Conservation (phyloP, 2,113 vertebrate genomes). For the Tichodroma muraria region DNA sequence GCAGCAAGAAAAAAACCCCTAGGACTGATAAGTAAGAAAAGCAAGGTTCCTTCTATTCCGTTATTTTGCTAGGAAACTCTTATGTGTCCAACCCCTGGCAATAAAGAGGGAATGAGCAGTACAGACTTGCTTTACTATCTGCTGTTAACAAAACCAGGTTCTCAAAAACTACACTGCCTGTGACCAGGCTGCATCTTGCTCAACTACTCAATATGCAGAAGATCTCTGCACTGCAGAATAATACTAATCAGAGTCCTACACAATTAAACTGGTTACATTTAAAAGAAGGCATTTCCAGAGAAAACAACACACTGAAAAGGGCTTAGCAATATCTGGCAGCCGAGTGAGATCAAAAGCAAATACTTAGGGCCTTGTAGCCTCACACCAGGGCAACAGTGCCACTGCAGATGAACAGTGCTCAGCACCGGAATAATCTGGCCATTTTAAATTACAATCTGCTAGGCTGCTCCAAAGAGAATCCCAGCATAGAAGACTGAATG, state of each 20-base stretch:
- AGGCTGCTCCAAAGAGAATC: not conserved
- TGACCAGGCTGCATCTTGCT: constrained; percentile 25
- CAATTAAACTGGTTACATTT: not conserved
- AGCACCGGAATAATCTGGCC: not conserved
- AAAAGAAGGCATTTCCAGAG: not conserved
- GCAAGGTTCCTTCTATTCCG: not conserved
- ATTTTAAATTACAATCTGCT: not conserved
- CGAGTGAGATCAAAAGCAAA: not conserved
- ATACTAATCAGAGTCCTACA: constrained; percentile 40
- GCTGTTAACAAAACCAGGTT: not conserved
- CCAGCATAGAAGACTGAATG: not conserved
- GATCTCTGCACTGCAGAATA: constrained; percentile 53
- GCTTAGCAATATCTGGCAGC: not conserved
- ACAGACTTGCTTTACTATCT: not conserved
- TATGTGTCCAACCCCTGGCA: not conserved
- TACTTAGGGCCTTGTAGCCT: not conserved
- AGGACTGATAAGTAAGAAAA: not conserved
- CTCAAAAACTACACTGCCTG: not conserved
- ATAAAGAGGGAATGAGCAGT: not conserved
- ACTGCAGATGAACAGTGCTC: not conserved
- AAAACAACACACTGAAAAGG: not conserved
- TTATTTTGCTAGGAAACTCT: not conserved
- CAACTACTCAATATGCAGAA: constrained; percentile 57
- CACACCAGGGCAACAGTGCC: not conserved
- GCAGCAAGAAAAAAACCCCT: not conserved